Evolutionary conservation across 2,113 vertebrate species (phyloP).

Genomic region (Callopanchax toddi): DNA sequence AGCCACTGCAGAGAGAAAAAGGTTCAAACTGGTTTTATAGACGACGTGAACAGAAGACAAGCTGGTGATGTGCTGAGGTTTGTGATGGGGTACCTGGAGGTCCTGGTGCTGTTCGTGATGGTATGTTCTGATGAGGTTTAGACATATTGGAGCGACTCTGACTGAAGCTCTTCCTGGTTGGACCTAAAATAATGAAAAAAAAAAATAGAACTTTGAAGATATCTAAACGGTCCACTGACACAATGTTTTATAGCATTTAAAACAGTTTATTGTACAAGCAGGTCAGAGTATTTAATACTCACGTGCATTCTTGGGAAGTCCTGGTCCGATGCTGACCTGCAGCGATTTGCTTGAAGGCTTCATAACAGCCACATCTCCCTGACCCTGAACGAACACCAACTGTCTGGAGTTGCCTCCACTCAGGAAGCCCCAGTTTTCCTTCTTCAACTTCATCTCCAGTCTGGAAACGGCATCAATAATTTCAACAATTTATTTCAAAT

Average conservation of each 20-base stretch:
- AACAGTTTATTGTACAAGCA: not conserved
- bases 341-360: slow-evolving; percentile 93
- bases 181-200: slow-evolving; percentile 84
- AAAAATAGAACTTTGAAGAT: no score
- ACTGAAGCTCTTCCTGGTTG: slow-evolving; percentile 82
- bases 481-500: no score
- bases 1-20: slow-evolving; percentile 68
- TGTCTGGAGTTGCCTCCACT: slow-evolving; percentile 90
- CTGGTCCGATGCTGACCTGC: slow-evolving; percentile 95
- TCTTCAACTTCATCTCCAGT: slow-evolving; percentile 96
- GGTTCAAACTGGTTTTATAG: not conserved
- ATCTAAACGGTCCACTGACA: no score
- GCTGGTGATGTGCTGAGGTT: not conserved
- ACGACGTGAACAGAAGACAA: not conserved
- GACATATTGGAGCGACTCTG: slow-evolving; percentile 72
- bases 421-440: slow-evolving; percentile 97
- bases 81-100: slow-evolving; percentile 85
- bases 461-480: slow-evolving; percentile 64
- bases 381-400: slow-evolving; percentile 89
- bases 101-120: slow-evolving; percentile 87
- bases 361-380: slow-evolving; percentile 85
- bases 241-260: no score
- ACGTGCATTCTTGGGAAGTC: slow-evolving; percentile 95
- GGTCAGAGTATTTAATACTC: slow-evolving; percentile 68
- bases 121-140: slow-evolving; percentile 79